Evolutionary conservation across 2,113 vertebrate species (phyloP).

Genomic region (Isichthys henryi): DNA sequence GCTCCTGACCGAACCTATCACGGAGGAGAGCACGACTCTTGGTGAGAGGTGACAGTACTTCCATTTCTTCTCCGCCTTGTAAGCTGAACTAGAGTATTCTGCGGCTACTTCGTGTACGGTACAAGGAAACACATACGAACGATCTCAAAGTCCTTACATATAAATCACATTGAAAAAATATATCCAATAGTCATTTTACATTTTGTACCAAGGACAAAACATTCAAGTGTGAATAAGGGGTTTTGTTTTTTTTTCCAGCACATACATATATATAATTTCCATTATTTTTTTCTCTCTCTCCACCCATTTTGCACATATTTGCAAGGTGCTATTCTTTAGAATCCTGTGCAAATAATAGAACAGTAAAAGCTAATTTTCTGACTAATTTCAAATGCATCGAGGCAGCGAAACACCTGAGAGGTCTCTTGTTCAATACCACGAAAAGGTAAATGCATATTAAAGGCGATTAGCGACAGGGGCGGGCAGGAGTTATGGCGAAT

Average conservation of each 20-base stretch:
- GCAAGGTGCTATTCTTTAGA: slow-evolving; percentile 33
- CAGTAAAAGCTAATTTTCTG: slow-evolving; percentile 23
- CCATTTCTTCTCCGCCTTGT: slow-evolving; percentile 12
- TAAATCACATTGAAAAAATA: slow-evolving; percentile 48
- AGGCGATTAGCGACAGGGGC: not conserved
- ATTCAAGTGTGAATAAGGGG: slow-evolving; percentile 44
- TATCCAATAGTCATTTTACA: slow-evolving; percentile 41
- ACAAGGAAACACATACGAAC: slow-evolving; percentile 40
- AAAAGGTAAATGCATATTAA: not conserved
- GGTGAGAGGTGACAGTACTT: not conserved
- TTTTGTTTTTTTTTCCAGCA: slow-evolving; percentile 25
- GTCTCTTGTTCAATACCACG: not conserved
- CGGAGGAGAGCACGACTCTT: not conserved
- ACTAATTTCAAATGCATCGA: not conserved
- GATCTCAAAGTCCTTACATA: slow-evolving; percentile 39
- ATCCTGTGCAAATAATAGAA: slow-evolving; percentile 42
- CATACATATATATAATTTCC: slow-evolving; percentile 29
- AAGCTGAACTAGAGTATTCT: slow-evolving; percentile 28
- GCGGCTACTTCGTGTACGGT: slow-evolving; percentile 34
- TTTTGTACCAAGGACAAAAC: slow-evolving; percentile 46
- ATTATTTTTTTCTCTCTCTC: slow-evolving; percentile 16
- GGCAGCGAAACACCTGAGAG: not conserved
- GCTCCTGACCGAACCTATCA: not conserved
- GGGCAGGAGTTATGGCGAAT: not conserved
- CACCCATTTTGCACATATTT: slow-evolving; percentile 17